A percentile compares a stretch with the other conserved stretches of the same genome.
phyloP scores from a whole-genome alignment of 2,113 vertebrate species.

The Lipophrys pholis region DNA sequence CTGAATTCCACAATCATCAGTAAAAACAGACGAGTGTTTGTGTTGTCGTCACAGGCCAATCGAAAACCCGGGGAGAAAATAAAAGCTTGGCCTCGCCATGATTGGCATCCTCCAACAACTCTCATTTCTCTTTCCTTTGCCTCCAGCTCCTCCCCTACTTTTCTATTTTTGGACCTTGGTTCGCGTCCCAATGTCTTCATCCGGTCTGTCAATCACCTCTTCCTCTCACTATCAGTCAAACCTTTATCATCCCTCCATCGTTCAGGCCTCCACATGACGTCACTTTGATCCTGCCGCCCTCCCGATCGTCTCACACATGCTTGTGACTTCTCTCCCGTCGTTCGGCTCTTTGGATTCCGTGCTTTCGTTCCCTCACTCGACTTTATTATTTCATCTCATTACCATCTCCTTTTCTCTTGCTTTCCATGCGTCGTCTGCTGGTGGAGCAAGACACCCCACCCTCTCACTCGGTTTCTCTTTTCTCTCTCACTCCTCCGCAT shows the following conservation, averaged over 20 bases:
- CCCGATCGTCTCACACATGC: not conserved
- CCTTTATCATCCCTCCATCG: not conserved
- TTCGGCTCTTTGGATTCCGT: not conserved
- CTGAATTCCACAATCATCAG: too few species aligned
- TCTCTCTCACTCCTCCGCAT: slow-evolving; percentile 73
- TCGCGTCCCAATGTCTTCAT: slow-evolving; percentile 19
- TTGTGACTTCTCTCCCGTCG: not conserved
- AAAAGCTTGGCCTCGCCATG: not conserved
- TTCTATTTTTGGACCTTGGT: slow-evolving; percentile 44
- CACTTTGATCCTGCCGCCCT: not conserved
- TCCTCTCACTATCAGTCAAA: not conserved
- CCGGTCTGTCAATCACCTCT: slow-evolving; percentile 13
- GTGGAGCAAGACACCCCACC: slow-evolving; percentile 39
- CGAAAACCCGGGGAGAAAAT: slow-evolving; percentile 9
- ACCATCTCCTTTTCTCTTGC: slow-evolving; percentile 27
- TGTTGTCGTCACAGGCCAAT: slow-evolving; percentile 34
- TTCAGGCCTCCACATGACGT: not conserved
- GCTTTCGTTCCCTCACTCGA: not conserved
- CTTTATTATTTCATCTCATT: slow-evolving; percentile 43
- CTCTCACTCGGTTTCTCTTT: slow-evolving; percentile 36
- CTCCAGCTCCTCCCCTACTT: not conserved
- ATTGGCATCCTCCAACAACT: slow-evolving; percentile 31
- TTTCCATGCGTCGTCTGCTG: slow-evolving; percentile 35
- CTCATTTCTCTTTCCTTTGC: slow-evolving; percentile 14
- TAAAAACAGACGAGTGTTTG: not conserved